A percentile compares a stretch with the other conserved stretches of the same genome.
Evolutionary conservation across 2,888 invertebrate species (phyloP).

Genomic region (Trypoxylon attenuatum): DNA sequence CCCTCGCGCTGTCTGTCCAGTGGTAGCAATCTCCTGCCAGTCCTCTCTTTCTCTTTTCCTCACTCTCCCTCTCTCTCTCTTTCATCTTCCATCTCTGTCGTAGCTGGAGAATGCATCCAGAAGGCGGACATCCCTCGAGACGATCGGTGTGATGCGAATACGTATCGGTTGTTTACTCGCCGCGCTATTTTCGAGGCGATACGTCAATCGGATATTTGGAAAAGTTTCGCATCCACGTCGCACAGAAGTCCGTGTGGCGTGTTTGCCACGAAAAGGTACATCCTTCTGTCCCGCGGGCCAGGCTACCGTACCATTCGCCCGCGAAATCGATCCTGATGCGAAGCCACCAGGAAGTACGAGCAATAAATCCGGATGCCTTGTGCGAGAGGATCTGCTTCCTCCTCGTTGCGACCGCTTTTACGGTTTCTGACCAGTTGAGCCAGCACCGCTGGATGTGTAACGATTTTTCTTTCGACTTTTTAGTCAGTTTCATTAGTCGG

Average conservation of each 20-base stretch:
- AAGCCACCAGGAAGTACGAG: conserved; percentile 44
- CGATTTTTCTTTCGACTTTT: background rate
- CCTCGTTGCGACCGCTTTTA: conserved; percentile 3
- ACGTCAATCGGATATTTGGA: conserved; percentile 69
- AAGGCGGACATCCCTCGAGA: conserved; percentile 51
- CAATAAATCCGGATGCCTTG: conserved; percentile 44
- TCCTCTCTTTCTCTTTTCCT: conserved; percentile 41
- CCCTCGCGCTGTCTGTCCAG: conserved; percentile 5
- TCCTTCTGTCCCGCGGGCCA: conserved; percentile 25
- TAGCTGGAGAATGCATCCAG: conserved; percentile 48
- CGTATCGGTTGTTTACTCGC: conserved; percentile 71
- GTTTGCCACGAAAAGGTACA: conserved; percentile 40
- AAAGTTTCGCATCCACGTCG: conserved; percentile 58
- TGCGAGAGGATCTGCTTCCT: conserved; percentile 9
- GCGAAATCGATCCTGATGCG: conserved; percentile 47
- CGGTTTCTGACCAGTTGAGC: background rate
- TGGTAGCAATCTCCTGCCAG: background rate
- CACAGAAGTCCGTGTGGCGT: conserved; percentile 35
- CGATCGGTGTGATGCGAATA: conserved; percentile 55
- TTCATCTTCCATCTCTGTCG: conserved; percentile 43
- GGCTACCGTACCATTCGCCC: too few species aligned
- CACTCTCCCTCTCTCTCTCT: conserved; percentile 38
- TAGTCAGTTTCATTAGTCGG: too few species aligned
- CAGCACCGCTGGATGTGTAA: background rate
- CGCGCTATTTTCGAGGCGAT: conserved; percentile 67